Conservation (phyloP, 2,888 invertebrate species). For the Drosophila borborema region DNA sequence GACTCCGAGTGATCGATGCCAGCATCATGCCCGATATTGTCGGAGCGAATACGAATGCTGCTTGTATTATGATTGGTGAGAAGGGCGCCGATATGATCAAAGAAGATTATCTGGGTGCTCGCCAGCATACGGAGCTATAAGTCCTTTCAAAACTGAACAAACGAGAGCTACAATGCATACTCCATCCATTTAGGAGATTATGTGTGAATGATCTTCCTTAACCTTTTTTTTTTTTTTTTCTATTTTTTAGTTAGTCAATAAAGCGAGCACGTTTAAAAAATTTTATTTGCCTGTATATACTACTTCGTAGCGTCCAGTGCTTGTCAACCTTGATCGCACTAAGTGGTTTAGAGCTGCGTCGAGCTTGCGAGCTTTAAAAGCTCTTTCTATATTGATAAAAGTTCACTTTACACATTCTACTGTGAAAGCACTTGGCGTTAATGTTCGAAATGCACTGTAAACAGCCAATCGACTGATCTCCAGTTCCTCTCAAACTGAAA, state of each 20-base stretch:
- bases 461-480: neutral
- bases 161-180: slow-evolving; percentile 6
- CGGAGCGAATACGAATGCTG: slow-evolving; percentile 88
- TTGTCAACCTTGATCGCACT: neutral
- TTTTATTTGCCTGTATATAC: neutral
- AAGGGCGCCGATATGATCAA: slow-evolving; percentile 89
- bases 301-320: neutral
- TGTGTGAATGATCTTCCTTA: slow-evolving; percentile 37
- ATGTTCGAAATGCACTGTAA: neutral
- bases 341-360: slow-evolving; percentile 17
- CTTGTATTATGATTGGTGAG: slow-evolving; percentile 89
- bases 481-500: neutral
- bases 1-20: slow-evolving; percentile 88
- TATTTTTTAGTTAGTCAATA: slow-evolving; percentile 26
- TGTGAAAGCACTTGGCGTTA: neutral
- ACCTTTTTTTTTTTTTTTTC: slow-evolving; percentile 12
- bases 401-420: neutral
- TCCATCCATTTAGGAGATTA: slow-evolving; percentile 16
- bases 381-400: neutral
- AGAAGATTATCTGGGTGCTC: slow-evolving; percentile 76
- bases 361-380: neutral
- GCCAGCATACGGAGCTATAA: slow-evolving; percentile 60
- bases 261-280: slow-evolving; percentile 13
- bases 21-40: slow-evolving; percentile 89
- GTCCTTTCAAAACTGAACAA: neutral